phyloP scores from a whole-genome alignment of 2,797 vertebrate genomes.

The Protonibea diacanthus region DNA sequence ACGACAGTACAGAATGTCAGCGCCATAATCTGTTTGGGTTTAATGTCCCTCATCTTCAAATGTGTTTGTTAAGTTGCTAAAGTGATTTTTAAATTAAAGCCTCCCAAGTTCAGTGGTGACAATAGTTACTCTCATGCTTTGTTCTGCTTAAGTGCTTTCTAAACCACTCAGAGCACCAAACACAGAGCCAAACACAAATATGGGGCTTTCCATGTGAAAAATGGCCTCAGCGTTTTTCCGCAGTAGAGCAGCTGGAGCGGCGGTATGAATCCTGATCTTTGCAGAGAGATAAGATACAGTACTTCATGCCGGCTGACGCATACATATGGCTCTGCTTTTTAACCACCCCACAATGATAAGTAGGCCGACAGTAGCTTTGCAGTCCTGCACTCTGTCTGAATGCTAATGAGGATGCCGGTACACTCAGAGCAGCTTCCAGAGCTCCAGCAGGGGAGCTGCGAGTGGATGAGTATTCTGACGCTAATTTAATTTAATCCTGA shows the following conservation, averaged over 20 bases:
- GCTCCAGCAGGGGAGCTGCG: slow-evolving; percentile 49
- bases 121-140: slow-evolving; percentile 47
- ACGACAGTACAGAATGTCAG: background rate
- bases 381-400: slow-evolving; percentile 67
- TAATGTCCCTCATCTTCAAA: slow-evolving; percentile 38
- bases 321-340: slow-evolving; percentile 69
- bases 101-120: slow-evolving; percentile 31
- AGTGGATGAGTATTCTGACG: slow-evolving; percentile 33
- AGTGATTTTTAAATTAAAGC: slow-evolving; percentile 53
- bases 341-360: slow-evolving; percentile 72
- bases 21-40: slow-evolving; percentile 42
- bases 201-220: slow-evolving; percentile 54
- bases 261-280: slow-evolving; percentile 57
- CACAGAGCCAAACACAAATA: slow-evolving; percentile 25
- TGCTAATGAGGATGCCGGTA: slow-evolving; percentile 72
- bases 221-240: slow-evolving; percentile 32
- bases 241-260: slow-evolving; percentile 59
- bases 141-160: slow-evolving; percentile 39
- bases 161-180: background rate
- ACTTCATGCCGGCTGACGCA: slow-evolving; percentile 58
- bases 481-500: slow-evolving; percentile 71
- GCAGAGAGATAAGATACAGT: slow-evolving; percentile 66
- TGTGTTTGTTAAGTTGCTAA: slow-evolving; percentile 37
- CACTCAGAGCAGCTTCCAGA: slow-evolving; percentile 53
- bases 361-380: slow-evolving; percentile 76